Conservation (phyloP, 2,113 vertebrate genomes). For the Rissa tridactyla region DNA sequence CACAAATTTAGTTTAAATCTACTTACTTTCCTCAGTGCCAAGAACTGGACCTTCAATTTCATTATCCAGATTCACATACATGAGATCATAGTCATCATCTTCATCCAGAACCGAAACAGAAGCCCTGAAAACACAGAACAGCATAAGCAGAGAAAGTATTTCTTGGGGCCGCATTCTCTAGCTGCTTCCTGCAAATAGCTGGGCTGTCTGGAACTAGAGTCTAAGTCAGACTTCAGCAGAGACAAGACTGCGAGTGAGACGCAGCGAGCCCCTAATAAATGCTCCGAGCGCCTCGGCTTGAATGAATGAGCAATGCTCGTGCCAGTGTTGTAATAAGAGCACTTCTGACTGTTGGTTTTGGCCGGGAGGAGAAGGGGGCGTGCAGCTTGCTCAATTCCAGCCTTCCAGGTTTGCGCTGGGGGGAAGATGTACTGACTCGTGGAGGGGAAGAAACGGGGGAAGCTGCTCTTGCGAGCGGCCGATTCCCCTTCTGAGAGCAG, state of each 20-base stretch:
- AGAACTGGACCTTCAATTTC: constrained; percentile 79
- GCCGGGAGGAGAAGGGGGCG: constrained; percentile 37
- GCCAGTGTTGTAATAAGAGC: constrained; percentile 75
- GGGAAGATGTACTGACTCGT: neutral
- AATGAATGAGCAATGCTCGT: constrained; percentile 79
- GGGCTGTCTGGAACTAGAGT: neutral
- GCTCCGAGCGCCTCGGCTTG: constrained; percentile 14
- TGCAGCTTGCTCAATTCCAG: constrained; percentile 55
- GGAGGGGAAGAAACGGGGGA: neutral
- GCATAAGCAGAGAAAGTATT: constrained; percentile 66
- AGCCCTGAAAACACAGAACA: constrained; percentile 69
- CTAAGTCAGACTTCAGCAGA: neutral
- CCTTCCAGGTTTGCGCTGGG: constrained; percentile 18
- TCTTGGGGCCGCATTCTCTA: neutral
- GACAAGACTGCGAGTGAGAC: neutral
- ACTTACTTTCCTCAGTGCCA: constrained; percentile 77
- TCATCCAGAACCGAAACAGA: constrained; percentile 45
- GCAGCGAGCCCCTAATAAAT: constrained; percentile 69
- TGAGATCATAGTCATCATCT: constrained; percentile 73
- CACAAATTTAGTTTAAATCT: neutral
- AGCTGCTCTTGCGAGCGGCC: neutral
- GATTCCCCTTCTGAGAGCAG: neutral
- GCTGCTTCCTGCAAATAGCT: neutral
- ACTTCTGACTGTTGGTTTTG: constrained; percentile 59
- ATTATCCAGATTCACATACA: constrained; percentile 77